phyloP scores from a whole-genome alignment of 2,113 vertebrate genomes.

The Pterocles gutturalis region DNA sequence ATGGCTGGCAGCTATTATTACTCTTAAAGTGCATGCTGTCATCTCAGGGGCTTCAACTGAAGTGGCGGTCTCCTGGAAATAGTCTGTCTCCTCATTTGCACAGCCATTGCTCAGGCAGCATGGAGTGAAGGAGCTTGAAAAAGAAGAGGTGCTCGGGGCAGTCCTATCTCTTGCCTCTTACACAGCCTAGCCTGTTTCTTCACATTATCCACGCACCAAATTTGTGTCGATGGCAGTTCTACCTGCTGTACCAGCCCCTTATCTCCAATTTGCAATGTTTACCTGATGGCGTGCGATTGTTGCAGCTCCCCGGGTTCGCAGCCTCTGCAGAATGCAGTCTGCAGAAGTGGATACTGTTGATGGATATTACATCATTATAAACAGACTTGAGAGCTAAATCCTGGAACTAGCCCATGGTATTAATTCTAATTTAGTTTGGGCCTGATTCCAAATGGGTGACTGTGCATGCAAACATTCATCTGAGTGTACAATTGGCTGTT shows the following conservation, averaged over 20 bases:
- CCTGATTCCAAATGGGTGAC: conserved; percentile 43
- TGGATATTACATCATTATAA: background rate
- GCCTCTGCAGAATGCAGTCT: background rate
- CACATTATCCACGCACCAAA: background rate
- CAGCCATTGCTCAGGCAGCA: background rate
- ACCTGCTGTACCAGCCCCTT: background rate
- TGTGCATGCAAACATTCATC: background rate
- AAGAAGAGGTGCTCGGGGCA: background rate
- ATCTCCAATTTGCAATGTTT: background rate
- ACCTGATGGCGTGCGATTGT: rapidly evolving
- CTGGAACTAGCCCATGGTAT: conserved; percentile 13
- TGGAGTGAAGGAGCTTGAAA: background rate
- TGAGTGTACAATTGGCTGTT: conserved; percentile 44
- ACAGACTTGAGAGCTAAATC: conserved; percentile 5
- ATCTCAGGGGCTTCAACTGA: background rate
- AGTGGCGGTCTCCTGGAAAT: background rate
- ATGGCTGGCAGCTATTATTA: background rate
- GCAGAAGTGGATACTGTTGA: background rate
- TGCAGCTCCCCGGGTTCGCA: background rate
- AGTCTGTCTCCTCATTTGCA: background rate
- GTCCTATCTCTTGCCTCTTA: background rate
- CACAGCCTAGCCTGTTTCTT: background rate
- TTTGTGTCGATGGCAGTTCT: background rate
- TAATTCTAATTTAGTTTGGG: conserved; percentile 43
- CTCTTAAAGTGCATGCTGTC: background rate